phyloP scores from a whole-genome alignment of 2,888 invertebrate genomes.

The Ecdyonurus torrentis region DNA sequence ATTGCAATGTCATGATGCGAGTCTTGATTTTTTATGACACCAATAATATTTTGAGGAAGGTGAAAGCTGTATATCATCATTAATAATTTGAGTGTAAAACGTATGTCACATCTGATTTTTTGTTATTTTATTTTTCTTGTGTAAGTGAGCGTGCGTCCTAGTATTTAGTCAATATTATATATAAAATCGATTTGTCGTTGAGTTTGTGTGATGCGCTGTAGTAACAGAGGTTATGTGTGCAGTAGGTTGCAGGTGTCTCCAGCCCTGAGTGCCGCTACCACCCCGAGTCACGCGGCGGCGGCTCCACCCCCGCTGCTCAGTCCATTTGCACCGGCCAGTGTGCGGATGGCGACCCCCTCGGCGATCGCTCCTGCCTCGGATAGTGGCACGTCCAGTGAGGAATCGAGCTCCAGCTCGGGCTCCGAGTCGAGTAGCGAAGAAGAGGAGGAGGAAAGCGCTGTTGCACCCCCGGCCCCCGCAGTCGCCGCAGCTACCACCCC shows the following conservation, averaged over 20 bases:
- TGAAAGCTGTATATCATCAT: background rate
- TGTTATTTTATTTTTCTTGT: background rate
- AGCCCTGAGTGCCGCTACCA: background rate
- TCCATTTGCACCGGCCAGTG: background rate
- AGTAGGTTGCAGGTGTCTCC: background rate
- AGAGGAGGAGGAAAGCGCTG: conserved; percentile 26
- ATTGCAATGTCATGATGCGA: background rate
- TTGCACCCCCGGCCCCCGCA: conserved; percentile 15
- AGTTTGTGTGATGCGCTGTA: background rate
- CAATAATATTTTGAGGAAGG: background rate
- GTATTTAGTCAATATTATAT: background rate
- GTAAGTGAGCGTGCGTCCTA: background rate
- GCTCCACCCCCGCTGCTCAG: background rate
- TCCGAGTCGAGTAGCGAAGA: conserved; percentile 38
- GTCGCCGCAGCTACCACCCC: conserved; percentile 14
- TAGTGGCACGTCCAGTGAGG: conserved; percentile 34
- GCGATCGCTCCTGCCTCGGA: conserved; percentile 32
- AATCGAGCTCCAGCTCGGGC: conserved; percentile 38
- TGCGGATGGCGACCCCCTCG: conserved; percentile 23
- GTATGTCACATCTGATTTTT: background rate
- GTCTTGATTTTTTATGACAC: background rate
- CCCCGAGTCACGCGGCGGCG: background rate
- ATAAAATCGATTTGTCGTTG: background rate
- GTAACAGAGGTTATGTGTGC: no score
- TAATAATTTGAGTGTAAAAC: no score